Conservation (phyloP, 2,797 vertebrate species). For the Somateria mollissima region DNA sequence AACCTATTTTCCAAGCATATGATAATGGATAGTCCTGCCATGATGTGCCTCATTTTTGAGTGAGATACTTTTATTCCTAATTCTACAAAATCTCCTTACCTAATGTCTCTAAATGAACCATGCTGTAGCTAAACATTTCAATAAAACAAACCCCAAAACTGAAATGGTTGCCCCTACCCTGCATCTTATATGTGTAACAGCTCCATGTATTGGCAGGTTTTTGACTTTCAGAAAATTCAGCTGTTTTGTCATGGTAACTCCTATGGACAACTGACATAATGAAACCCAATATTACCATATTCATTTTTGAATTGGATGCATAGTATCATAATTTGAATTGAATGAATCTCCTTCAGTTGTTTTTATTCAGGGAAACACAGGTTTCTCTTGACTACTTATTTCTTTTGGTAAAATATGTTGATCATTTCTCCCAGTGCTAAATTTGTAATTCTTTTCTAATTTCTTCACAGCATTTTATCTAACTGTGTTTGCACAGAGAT, state of each 20-base stretch:
- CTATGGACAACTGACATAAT: background rate
- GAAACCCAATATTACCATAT: constrained; percentile 30
- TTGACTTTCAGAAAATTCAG: constrained; percentile 26
- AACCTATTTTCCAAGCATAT: background rate
- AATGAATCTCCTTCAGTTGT: background rate
- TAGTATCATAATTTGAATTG: background rate
- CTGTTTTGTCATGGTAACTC: background rate
- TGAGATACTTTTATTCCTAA: constrained; percentile 6
- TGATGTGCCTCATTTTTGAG: background rate
- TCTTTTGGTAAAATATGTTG: background rate
- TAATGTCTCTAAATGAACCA: background rate
- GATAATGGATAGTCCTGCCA: constrained; percentile 10
- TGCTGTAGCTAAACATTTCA: constrained; percentile 14
- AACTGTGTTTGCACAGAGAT: background rate
- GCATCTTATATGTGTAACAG: background rate
- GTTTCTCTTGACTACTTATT: background rate
- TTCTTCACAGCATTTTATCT: background rate
- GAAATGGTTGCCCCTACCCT: background rate
- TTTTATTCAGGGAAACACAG: constrained; percentile 13
- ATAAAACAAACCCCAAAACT: background rate
- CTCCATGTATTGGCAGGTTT: background rate
- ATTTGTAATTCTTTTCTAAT: background rate
- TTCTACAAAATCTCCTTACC: background rate
- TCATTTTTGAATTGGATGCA: constrained; percentile 14
- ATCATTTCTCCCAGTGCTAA: background rate